Percentiles rank a stretch among this genome's conserved stretches.
phyloP scores from a whole-genome alignment of 2,888 invertebrate species.

The Athalia rosae region DNA sequence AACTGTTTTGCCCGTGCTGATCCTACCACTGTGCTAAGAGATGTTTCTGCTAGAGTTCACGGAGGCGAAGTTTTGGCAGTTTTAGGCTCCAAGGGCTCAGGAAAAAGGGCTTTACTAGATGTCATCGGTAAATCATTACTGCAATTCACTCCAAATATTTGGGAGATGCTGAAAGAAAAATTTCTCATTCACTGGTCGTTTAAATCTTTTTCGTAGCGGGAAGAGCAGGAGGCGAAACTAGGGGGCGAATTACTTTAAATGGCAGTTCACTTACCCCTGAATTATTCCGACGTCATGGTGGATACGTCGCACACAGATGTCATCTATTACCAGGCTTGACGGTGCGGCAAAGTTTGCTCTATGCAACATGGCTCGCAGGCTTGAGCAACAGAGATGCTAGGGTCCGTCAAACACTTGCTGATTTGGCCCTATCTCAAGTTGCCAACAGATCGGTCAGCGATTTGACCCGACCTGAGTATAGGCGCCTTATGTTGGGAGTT shows the following conservation, averaged over 20 bases:
- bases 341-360: slow-evolving; percentile 88
- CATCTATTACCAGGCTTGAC: slow-evolving; percentile 90
- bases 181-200: slow-evolving; percentile 55
- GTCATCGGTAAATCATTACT: slow-evolving; percentile 78
- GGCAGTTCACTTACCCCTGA: slow-evolving; percentile 88
- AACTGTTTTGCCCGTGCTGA: slow-evolving; percentile 66
- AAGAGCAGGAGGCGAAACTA: slow-evolving; percentile 85
- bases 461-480: slow-evolving; percentile 91
- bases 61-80: slow-evolving; percentile 96
- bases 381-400: slow-evolving; percentile 77
- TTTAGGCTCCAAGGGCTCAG: slow-evolving; percentile 96
- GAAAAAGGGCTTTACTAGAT: slow-evolving; percentile 94
- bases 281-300: slow-evolving; percentile 90
- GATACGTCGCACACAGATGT: slow-evolving; percentile 91
- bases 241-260: slow-evolving; percentile 93
- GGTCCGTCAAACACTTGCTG: slow-evolving; percentile 94
- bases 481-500: slow-evolving; percentile 92
- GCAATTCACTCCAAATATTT: background rate
- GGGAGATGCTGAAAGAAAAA: background rate
- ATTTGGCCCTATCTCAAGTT: slow-evolving; percentile 94
- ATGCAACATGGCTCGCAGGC: slow-evolving; percentile 79
- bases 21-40: slow-evolving; percentile 86
- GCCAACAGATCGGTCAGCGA: slow-evolving; percentile 89
- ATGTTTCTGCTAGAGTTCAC: slow-evolving; percentile 92
- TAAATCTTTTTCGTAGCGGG: slow-evolving; percentile 74